Evolutionary conservation across 2,113 vertebrate species (phyloP).

Genomic region (Setophaga kirtlandii): DNA sequence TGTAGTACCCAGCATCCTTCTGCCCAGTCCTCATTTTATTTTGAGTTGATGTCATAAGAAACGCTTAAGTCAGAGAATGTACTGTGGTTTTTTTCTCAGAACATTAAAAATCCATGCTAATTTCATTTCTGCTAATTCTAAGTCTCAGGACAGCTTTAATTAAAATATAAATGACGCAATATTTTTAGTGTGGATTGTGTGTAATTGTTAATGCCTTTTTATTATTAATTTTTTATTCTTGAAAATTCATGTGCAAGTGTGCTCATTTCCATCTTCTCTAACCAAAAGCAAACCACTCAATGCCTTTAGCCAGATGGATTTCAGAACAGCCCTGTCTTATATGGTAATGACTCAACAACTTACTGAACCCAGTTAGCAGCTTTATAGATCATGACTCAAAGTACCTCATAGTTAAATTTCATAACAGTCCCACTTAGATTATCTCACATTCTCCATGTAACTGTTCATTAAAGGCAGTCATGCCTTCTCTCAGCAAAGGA

Average conservation of each 20-base stretch:
- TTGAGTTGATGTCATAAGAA: not conserved
- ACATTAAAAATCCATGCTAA: conserved; percentile 8
- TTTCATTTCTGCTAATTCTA: conserved; percentile 1
- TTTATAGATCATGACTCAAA: conserved; percentile 50
- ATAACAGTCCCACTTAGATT: conserved; percentile 24
- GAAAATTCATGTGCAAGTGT: not conserved
- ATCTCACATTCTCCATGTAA: conserved; percentile 5
- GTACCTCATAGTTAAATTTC: conserved; percentile 27
- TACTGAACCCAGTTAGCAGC: conserved; percentile 69
- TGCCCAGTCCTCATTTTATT: not conserved
- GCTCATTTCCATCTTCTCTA: conserved; percentile 23
- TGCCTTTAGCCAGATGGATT: conserved; percentile 52
- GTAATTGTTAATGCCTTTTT: conserved; percentile 34
- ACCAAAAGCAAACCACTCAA: conserved; percentile 23
- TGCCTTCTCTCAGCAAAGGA: not conserved
- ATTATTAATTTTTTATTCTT: conserved; percentile 29
- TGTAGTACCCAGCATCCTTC: not conserved
- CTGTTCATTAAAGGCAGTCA: not conserved
- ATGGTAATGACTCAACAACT: conserved; percentile 70
- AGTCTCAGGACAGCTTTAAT: conserved; percentile 31
- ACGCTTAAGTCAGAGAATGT: not conserved
- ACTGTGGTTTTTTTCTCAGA: not conserved
- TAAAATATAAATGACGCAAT: conserved; percentile 50
- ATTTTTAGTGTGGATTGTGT: not conserved
- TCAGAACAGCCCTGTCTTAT: conserved; percentile 33